Percentiles rank a stretch among this genome's conserved stretches.
phyloP scores from a whole-genome alignment of 2,888 invertebrate genomes.

The Amphipoea oculea region DNA sequence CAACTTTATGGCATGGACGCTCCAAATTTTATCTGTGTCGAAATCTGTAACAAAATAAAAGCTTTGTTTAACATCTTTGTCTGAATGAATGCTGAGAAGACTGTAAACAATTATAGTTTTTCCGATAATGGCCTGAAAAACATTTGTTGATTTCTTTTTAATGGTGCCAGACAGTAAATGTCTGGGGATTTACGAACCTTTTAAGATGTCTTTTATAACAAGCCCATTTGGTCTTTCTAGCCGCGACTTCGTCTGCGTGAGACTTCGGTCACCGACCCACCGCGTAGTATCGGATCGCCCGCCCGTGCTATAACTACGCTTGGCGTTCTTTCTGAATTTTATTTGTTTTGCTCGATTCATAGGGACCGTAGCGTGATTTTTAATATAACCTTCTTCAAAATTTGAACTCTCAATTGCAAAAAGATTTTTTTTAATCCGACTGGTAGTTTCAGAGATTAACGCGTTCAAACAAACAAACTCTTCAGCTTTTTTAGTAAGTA shows the following conservation, averaged over 20 bases:
- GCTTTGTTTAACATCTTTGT: slow-evolving; percentile 74
- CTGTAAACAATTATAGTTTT: slow-evolving; percentile 56
- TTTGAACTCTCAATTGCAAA: neutral
- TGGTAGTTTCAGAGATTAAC: neutral
- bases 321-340: neutral
- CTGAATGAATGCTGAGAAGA: slow-evolving; percentile 54
- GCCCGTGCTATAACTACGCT: neutral
- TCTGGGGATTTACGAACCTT: slow-evolving; percentile 4
- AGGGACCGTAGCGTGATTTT: neutral
- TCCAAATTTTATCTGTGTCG: slow-evolving; percentile 75
- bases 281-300: neutral
- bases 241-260: too few relatives aligned
- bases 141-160: slow-evolving; percentile 46
- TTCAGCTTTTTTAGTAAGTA: neutral
- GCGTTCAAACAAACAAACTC: neutral
- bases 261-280: too few relatives aligned
- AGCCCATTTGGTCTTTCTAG: neutral
- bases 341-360: neutral
- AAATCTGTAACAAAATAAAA: slow-evolving; percentile 86
- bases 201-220: slow-evolving; percentile 14
- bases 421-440: neutral
- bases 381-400: neutral
- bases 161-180: slow-evolving; percentile 7
- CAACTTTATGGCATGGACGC: slow-evolving; percentile 78
- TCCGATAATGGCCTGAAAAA: slow-evolving; percentile 43